Conservation (phyloP, 2,888 invertebrate species). For the Dryadula phaetusa region DNA sequence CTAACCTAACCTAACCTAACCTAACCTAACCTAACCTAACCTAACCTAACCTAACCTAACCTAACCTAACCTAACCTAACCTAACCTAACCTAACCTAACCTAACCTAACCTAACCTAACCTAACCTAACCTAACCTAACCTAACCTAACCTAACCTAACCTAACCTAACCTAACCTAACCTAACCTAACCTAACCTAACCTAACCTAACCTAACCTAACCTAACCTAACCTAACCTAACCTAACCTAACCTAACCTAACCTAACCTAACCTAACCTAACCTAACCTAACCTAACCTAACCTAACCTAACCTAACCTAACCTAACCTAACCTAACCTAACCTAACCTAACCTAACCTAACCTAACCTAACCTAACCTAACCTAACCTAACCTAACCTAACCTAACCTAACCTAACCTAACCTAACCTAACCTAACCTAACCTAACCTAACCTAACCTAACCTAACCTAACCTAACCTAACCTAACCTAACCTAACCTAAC, state of each 20-base stretch:
- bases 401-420: conserved; percentile 46
- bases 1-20: conserved; percentile 36
- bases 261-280: conserved; percentile 22
- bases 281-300: conserved; percentile 32
- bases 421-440: conserved; percentile 43
- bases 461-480: too few species aligned
- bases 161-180: too few species aligned
- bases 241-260: conserved; percentile 36
- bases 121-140: conserved; percentile 30
- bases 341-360: too few species aligned
- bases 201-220: too few species aligned
- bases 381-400: conserved; percentile 43
- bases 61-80: conserved; percentile 26
- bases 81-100: conserved; percentile 38
- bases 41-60: conserved; percentile 26
- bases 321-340: too few species aligned
- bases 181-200: too few species aligned
- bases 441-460: conserved; percentile 41
- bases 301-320: conserved; percentile 43
- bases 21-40: too few species aligned
- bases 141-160: too few species aligned
- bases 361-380: conserved; percentile 43
- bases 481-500: conserved; percentile 42
- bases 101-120: conserved; percentile 34
- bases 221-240: too few species aligned